Percentiles rank a stretch among this genome's conserved stretches.
phyloP scores from a whole-genome alignment of 2,797 vertebrate genomes.

The Thripadectes ignobilis region DNA sequence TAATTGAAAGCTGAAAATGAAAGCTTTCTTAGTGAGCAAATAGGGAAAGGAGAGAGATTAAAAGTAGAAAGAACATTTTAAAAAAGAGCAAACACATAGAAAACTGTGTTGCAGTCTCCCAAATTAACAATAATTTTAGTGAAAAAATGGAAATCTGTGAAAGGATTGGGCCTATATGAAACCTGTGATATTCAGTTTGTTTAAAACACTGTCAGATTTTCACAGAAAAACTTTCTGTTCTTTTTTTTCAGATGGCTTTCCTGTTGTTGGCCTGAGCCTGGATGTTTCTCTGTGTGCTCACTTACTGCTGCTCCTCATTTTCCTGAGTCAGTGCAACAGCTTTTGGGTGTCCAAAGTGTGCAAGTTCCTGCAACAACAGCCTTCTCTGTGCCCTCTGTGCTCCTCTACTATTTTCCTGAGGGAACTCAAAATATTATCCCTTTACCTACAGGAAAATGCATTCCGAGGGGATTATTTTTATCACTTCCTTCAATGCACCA shows the following conservation, averaged over 20 bases:
- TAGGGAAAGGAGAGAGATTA: background rate
- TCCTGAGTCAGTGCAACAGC: background rate
- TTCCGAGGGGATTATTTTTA: background rate
- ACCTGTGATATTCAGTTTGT: background rate
- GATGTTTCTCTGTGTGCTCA: background rate
- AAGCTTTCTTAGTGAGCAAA: background rate
- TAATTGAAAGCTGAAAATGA: background rate
- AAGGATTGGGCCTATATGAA: background rate
- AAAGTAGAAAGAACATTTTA: background rate
- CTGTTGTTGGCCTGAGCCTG: background rate
- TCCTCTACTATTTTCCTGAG: background rate
- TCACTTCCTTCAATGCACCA: fast-evolving
- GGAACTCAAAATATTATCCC: background rate
- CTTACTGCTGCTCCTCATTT: background rate
- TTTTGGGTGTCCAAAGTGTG: fast-evolving
- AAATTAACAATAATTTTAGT: background rate
- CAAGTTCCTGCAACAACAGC: background rate
- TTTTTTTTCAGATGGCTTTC: background rate
- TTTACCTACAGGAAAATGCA: background rate
- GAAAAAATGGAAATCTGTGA: fast-evolving
- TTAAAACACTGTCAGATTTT: background rate
- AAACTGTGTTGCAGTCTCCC: background rate
- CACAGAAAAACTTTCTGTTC: background rate
- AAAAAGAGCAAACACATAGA: background rate
- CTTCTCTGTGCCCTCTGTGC: background rate